Evolutionary conservation across 1,140 invertebrate genomes (phyloP).

Genomic region (Drosophila varians): DNA sequence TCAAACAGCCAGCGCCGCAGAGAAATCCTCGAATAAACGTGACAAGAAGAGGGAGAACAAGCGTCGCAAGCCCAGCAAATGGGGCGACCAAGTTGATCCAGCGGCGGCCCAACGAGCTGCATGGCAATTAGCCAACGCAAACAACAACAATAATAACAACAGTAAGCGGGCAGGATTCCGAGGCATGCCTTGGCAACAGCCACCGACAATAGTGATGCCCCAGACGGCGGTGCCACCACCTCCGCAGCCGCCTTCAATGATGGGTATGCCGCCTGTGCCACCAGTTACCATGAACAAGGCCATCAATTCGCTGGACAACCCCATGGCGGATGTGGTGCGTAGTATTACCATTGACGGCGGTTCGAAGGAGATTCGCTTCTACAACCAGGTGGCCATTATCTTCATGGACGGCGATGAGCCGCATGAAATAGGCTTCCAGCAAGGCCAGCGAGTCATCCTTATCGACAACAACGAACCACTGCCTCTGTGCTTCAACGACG

Average conservation of each 20-base stretch:
- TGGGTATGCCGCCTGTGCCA: slow-evolving; percentile 49
- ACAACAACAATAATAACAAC: slow-evolving; percentile 39
- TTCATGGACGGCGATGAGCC: slow-evolving; percentile 93
- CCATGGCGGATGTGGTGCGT: slow-evolving; percentile 83
- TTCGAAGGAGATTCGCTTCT: slow-evolving; percentile 93
- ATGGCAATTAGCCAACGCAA: slow-evolving; percentile 60
- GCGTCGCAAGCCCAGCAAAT: slow-evolving; percentile 70
- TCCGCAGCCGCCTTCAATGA: slow-evolving; percentile 61
- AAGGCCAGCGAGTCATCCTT: slow-evolving; percentile 87
- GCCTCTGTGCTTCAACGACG: slow-evolving; percentile 88
- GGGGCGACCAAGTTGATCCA: slow-evolving; percentile 74
- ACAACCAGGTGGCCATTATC: slow-evolving; percentile 92
- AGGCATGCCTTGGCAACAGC: slow-evolving; percentile 70
- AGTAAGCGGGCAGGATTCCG: slow-evolving; percentile 40
- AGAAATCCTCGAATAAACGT: slow-evolving; percentile 31
- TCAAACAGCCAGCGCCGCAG: background rate
- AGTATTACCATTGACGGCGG: slow-evolving; percentile 94
- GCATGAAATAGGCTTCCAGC: slow-evolving; percentile 92
- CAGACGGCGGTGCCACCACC: slow-evolving; percentile 59
- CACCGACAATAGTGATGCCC: slow-evolving; percentile 49
- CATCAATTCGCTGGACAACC: slow-evolving; percentile 80
- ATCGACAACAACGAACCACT: slow-evolving; percentile 90
- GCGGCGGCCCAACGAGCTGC: slow-evolving; percentile 50
- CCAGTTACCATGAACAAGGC: slow-evolving; percentile 60
- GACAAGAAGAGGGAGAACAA: slow-evolving; percentile 61